Evolutionary conservation across 2,888 invertebrate genomes (phyloP).

Genomic region (Campoplex nolae): DNA sequence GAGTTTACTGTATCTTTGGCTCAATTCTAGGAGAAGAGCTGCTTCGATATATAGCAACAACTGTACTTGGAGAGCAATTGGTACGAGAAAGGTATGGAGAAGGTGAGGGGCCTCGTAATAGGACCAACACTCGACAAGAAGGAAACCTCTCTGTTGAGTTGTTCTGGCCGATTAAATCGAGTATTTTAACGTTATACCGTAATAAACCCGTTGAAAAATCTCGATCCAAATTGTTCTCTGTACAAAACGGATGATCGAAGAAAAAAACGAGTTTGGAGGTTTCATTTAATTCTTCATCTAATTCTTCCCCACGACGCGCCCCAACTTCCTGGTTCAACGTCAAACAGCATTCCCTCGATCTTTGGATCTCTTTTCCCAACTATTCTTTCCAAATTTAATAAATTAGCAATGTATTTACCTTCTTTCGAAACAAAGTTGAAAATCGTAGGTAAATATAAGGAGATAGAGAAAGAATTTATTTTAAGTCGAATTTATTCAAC

Average conservation of each 20-base stretch:
- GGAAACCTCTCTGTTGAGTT: slow-evolving; percentile 69
- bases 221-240: slow-evolving; percentile 9
- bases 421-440: too few relatives aligned
- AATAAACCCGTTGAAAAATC: slow-evolving; percentile 29
- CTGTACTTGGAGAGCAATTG: slow-evolving; percentile 27
- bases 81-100: slow-evolving; percentile 33
- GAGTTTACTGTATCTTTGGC: slow-evolving; percentile 26
- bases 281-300: neutral
- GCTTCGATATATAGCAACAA: slow-evolving; percentile 32
- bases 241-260: neutral
- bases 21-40: slow-evolving; percentile 40
- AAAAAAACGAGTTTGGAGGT: neutral
- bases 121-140: slow-evolving; percentile 57
- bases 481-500: neutral
- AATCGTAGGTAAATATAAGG: neutral
- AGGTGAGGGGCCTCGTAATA: slow-evolving; percentile 53
- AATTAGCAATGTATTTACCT: too few relatives aligned
- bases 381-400: neutral
- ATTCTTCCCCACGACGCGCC: neutral
- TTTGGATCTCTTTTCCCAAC: neutral
- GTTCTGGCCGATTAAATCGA: slow-evolving; percentile 73
- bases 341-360: neutral
- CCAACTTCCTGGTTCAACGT: neutral
- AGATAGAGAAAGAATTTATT: neutral
- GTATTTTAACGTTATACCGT: slow-evolving; percentile 45